These are phyloP conservation scores for Balearica regulorum DNA, from an alignment of 2,797 vertebrate genomes.

Conservation along the genomic window DNA sequence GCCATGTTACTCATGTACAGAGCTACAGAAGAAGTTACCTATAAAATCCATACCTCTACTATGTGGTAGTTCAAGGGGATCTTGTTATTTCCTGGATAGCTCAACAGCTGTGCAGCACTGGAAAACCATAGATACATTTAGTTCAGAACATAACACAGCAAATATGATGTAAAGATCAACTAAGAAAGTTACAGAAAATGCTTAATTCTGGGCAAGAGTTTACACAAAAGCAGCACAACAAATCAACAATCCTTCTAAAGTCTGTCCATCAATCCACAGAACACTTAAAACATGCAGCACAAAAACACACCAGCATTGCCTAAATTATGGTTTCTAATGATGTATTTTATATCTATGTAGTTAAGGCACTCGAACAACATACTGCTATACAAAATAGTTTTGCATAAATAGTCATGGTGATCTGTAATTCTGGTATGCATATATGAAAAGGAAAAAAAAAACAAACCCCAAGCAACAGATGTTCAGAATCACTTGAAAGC, in stretches of 20 bases:
- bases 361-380: background rate
- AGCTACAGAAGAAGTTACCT: background rate
- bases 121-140: constrained; percentile 14
- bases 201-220: background rate
- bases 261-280: background rate
- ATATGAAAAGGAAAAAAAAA: background rate
- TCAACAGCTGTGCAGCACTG: constrained; percentile 90
- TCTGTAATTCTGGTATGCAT: background rate
- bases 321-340: background rate
- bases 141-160: background rate
- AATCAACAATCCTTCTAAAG: background rate
- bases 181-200: background rate
- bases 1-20: background rate
- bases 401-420: background rate
- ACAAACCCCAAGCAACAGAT: background rate
- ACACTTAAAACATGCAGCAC: background rate
- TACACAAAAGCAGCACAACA: background rate
- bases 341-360: background rate
- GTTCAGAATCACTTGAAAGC: background rate
- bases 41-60: constrained; percentile 85
- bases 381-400: background rate
- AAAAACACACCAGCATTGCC: background rate
- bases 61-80: constrained; percentile 99
- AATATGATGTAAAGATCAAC: background rate
- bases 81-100: constrained; percentile 97